These are phyloP conservation scores for Netelia inedita DNA, from an alignment of 2,888 invertebrate species.

Conservation along the genomic window DNA sequence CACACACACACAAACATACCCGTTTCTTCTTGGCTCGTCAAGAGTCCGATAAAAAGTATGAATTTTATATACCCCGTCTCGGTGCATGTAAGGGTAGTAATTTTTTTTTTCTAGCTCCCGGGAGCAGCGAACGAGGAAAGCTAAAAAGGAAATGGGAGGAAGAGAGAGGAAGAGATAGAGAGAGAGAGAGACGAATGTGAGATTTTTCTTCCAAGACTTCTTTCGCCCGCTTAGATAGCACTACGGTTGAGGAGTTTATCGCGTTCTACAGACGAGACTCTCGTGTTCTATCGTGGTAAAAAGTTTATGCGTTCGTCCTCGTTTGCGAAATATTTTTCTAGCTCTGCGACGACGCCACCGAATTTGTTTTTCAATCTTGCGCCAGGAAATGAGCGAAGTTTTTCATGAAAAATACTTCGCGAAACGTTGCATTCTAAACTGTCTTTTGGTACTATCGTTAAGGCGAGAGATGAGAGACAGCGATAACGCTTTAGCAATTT, in stretches of 20 bases:
- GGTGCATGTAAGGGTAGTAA: constrained; percentile 14
- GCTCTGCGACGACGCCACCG: constrained; percentile 20
- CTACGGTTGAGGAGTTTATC: constrained; percentile 60
- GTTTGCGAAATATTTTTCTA: constrained; percentile 8
- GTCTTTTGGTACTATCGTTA: not conserved
- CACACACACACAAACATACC: not conserved
- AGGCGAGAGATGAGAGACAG: not conserved
- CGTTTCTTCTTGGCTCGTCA: not conserved
- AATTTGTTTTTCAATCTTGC: constrained; percentile 45
- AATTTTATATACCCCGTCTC: constrained; percentile 36
- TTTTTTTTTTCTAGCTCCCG: constrained; percentile 35
- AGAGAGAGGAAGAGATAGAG: not conserved
- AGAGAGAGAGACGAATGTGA: constrained; percentile 48
- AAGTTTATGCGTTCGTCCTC: constrained; percentile 51
- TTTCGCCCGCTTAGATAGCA: constrained; percentile 50
- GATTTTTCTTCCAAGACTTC: constrained; percentile 62
- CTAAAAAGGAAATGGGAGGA: not conserved
- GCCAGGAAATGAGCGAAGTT: constrained; percentile 15
- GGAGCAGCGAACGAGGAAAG: constrained; percentile 32
- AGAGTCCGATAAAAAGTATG: constrained; percentile 49
- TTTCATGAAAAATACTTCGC: constrained; percentile 27
- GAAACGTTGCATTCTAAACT: not conserved
- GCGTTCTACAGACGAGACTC: constrained; percentile 55
- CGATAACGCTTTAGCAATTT: not conserved
- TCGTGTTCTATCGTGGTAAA: constrained; percentile 33